These are phyloP conservation scores for Malacosoma neustria DNA, from an alignment of 2,888 invertebrate genomes.

Conservation along the genomic window DNA sequence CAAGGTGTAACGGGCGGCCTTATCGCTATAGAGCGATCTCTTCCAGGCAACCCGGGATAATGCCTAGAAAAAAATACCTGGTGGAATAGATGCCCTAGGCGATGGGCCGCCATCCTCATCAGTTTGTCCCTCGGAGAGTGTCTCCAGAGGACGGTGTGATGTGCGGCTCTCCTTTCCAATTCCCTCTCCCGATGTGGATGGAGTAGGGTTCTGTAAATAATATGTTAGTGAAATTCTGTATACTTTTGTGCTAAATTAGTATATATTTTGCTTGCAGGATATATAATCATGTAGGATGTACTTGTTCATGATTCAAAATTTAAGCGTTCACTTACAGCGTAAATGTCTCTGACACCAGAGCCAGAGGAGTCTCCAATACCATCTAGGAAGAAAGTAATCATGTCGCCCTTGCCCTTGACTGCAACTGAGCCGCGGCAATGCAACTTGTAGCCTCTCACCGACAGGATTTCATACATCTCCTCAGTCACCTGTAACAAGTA, in stretches of 20 bases:
- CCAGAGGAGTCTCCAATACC: slow-evolving; percentile 44
- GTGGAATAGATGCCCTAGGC: slow-evolving; percentile 37
- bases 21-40: no score
- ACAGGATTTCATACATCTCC: slow-evolving; percentile 88
- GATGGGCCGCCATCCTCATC: slow-evolving; percentile 46
- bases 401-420: slow-evolving; percentile 96
- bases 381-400: slow-evolving; percentile 91
- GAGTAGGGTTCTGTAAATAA: slow-evolving; percentile 49
- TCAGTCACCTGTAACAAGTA: slow-evolving; percentile 82
- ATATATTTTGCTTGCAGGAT: no score
- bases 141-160: slow-evolving; percentile 39
- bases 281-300: no score
- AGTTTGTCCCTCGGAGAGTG: slow-evolving; percentile 45
- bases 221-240: no score
- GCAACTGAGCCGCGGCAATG: slow-evolving; percentile 90
- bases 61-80: no score
- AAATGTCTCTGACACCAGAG: slow-evolving; percentile 29
- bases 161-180: slow-evolving; percentile 9
- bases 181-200: slow-evolving; percentile 42
- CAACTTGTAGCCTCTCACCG: slow-evolving; percentile 84
- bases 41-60: no score
- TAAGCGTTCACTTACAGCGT: slow-evolving; percentile 32
- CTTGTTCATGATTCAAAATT: no score
- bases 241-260: no score
- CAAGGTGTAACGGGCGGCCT: no score